These are phyloP conservation scores for Scelioninae gen. 1 DNA, from an alignment of 2,888 invertebrate species.

Conservation along the genomic window DNA sequence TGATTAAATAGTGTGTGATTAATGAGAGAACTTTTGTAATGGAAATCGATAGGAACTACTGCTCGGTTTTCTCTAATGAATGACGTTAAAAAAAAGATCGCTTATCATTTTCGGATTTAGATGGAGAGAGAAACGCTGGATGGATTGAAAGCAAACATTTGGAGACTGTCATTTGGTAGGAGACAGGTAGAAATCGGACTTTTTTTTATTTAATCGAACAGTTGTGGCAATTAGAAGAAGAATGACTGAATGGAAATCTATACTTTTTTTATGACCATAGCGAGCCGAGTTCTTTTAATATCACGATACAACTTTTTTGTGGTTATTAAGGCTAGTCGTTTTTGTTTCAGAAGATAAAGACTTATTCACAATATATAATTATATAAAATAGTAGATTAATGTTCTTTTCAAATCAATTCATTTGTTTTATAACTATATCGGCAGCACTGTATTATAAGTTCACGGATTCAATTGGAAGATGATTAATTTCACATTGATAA, in stretches of 20 bases:
- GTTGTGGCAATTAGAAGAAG: neutral
- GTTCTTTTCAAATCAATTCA: neutral
- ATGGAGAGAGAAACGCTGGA: neutral
- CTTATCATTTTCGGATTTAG: neutral
- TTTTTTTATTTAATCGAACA: neutral
- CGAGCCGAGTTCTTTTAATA: neutral
- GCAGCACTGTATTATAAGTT: neutral
- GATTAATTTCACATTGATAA: neutral
- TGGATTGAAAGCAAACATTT: conserved; percentile 17
- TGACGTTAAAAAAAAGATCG: neutral
- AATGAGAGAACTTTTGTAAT: neutral
- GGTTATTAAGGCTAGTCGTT: neutral
- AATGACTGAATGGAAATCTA: conserved; percentile 7
- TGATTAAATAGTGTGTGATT: neutral
- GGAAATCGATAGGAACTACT: conserved; percentile 7
- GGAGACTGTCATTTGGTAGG: neutral
- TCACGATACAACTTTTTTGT: conserved; percentile 1
- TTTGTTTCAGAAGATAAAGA: neutral
- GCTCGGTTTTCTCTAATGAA: neutral
- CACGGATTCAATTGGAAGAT: neutral
- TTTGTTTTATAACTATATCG: neutral
- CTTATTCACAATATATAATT: neutral
- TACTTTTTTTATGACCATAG: no score
- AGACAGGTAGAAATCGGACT: conserved; percentile 1
- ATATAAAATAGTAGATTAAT: conserved; percentile 7